Base-by-base conservation (phyloP, 2,888 invertebrate species). In the Chymomyza procnemis region DNA sequence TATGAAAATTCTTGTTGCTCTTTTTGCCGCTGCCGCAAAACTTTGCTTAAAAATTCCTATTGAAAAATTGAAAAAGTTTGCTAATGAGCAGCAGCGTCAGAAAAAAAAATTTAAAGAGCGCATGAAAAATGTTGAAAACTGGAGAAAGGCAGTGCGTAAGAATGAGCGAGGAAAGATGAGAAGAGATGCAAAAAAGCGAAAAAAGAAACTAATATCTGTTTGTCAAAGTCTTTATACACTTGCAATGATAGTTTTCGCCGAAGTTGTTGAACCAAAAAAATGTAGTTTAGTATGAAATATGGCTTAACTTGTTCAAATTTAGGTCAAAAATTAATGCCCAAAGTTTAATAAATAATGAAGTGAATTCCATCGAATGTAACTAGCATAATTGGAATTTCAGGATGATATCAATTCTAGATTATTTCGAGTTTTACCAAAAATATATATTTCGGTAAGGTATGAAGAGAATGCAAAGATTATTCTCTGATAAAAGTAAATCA, bases 1-100 rank as follows among this genome's bases (percentile, higher is more conserved):
- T 76, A 60, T 64, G 56, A 69, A 75, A 77, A 64, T 81, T 76
- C 50, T 67, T 69, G 48, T 50, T 50, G 48, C 8, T 18, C 14
- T 6, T 16, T 47, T 47, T 47, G 47, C n/a, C 8, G 47, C 48
- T 18, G 48, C 18, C 18, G 48, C 16, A 18, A 6, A 50, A 50
- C 48, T 50, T 50, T 50, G 48, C 18, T n/a, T 14, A 4, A 50
- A 50, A n/a, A 18, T 50, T 50, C 6, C 16, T 50, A 50, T 18
- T 2, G 16, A n/a, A 50, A 50, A 50, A 18, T 18, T 16, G 48
- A 50, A 50, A 50, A 50, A 16, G 16, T 50, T 50, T 6, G 48
- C 16, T 16, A 50, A 18, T 16, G 48, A 50, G 18, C 16, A 50
- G 48, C 2, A 18, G 48, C 2, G 3, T 18, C 5, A 6, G 18